Evolutionary conservation across 2,797 vertebrate species (phyloP).

Genomic region (Pantherophis vulpinus): DNA sequence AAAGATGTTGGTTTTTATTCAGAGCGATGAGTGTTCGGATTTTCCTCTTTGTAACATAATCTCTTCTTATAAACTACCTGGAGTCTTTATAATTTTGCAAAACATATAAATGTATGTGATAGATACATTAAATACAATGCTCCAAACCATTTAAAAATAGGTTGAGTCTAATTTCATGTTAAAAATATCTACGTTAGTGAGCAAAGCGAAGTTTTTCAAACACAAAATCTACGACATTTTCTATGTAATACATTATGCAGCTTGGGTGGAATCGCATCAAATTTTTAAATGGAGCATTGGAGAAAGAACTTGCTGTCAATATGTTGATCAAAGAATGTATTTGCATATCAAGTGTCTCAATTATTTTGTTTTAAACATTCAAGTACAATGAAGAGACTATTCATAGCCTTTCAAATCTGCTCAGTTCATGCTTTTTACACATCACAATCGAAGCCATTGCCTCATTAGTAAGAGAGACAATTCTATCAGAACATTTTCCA

Average conservation of each 20-base stretch:
- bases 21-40: background rate
- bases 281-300: background rate
- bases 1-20: background rate
- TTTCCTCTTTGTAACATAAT: background rate
- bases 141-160: background rate
- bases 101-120: background rate
- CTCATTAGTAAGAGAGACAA: background rate
- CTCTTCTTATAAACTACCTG: background rate
- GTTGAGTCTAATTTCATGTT: background rate
- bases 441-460: background rate
- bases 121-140: background rate
- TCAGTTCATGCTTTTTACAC: background rate
- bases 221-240: background rate
- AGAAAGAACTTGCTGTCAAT: background rate
- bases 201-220: background rate
- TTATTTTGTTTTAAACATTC: background rate
- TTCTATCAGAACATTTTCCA: background rate
- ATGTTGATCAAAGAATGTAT: background rate
- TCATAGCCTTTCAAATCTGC: background rate
- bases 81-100: background rate
- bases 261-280: background rate
- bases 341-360: background rate
- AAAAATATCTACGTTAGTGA: background rate
- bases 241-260: background rate
- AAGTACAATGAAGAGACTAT: background rate